These are phyloP conservation scores for Crioceris asparagi DNA, from an alignment of 2,888 invertebrate species.

Conservation along the genomic window DNA sequence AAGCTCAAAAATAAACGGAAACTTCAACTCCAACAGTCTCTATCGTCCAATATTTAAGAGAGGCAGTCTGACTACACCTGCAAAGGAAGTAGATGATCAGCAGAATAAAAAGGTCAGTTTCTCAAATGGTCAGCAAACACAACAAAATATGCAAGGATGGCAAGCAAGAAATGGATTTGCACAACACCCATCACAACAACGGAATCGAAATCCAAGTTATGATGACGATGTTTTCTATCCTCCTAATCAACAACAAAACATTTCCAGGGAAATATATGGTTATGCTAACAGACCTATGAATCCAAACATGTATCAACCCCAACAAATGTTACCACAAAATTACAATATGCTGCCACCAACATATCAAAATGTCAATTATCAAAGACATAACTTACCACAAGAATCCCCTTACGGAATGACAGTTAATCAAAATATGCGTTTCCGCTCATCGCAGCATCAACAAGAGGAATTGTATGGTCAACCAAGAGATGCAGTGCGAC, in stretches of 20 bases:
- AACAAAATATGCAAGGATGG: constrained; percentile 31
- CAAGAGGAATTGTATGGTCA: constrained; percentile 15
- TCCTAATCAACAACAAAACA: too few relatives aligned
- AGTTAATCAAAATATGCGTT: too few relatives aligned
- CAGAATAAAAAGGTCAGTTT: constrained; percentile 44
- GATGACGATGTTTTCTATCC: too few relatives aligned
- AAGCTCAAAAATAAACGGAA: constrained; percentile 12
- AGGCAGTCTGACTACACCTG: constrained; percentile 39
- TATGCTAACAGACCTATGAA: constrained; percentile 11
- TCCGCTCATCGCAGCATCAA: too few relatives aligned
- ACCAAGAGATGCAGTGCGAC: constrained; percentile 12
- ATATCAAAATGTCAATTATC: constrained; percentile 7
- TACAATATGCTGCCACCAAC: too few relatives aligned
- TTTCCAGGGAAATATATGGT: constrained; percentile 16
- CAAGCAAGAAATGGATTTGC: constrained; percentile 41
- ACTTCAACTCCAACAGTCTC: constrained; percentile 16
- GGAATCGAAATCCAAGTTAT: constrained; percentile 29
- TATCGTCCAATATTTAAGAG: constrained; percentile 43
- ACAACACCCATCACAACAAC: constrained; percentile 34
- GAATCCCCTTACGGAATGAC: constrained; percentile 6
- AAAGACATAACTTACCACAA: constrained; percentile 1
- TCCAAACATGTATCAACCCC: not conserved
- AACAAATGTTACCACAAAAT: too few relatives aligned
- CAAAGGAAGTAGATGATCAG: constrained; percentile 30
- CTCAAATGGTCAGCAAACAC: constrained; percentile 24